Evolutionary conservation across 2,888 invertebrate genomes (phyloP), one percentile per base, ranked within the genome.

Genomic region (Augochlorella aurata): DNA sequence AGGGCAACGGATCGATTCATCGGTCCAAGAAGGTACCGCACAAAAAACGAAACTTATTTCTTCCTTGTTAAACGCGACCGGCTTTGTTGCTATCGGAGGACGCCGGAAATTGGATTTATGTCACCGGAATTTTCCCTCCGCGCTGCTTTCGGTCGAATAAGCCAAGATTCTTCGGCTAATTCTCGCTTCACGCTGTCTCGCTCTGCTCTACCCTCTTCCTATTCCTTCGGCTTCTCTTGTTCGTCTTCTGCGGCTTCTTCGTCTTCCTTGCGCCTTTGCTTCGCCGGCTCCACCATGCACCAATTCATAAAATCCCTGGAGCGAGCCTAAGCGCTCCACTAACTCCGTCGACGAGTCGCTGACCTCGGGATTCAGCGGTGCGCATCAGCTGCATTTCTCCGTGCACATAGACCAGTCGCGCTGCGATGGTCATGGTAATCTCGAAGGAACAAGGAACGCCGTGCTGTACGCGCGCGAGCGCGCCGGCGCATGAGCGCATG

Each of bases 281-380:
- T 50, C 76, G 70, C 74, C 58, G 69, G 49, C 79, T 50, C 68
- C 85, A 83, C 73, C 84, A 77, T 90, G 91, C 91, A 92, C 92
- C 92, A 92, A 92, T 93, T 93, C 91, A 90, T 92, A 91, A 91
- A 91, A 90, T 89, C 89, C 83, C 88, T 89, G 85, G 81, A 88
- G 88, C 89, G 88, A 91, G 90, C 89, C 90, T 91, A 89, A 92
- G 92, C 93, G 93, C 93, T 93, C 93, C 92, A 93, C 92, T 93
- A 93, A 93, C 93, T 93, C 90, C 89, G 83, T 86, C 90, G 89
- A 85, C 90, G 91, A 93, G 93, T 93, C 93, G 93, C 92, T 93
- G 93, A 93, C 93, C 93, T 92, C 93, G 90, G 90, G 91, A 90
- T 90, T 92, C 93, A 93, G 90, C 93, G 92, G 93, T 92, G 93